Conservation (phyloP, 2,797 vertebrate genomes). For the Heteromormyrus szaboi region DNA sequence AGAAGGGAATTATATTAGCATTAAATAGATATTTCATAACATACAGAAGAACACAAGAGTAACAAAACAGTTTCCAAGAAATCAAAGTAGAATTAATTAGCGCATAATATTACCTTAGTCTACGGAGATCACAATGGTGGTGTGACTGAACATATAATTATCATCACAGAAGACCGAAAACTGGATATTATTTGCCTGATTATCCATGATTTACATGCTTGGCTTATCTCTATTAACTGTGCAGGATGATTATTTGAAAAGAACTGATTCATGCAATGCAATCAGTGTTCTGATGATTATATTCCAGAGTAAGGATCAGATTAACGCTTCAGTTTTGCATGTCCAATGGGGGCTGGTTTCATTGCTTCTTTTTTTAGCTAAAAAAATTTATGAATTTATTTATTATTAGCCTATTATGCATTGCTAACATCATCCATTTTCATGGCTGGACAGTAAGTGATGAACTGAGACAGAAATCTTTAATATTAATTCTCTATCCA, state of each 20-base stretch:
- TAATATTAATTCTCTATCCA: neutral
- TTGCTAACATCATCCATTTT: neutral
- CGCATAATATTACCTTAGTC: neutral
- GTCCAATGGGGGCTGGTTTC: neutral
- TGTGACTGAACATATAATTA: neutral
- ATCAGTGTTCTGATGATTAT: neutral
- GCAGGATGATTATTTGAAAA: neutral
- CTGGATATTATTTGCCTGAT: neutral
- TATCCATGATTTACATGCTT: neutral
- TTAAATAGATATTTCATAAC: neutral
- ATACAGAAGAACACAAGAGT: neutral
- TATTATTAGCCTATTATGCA: neutral
- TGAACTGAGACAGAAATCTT: neutral
- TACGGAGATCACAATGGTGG: neutral
- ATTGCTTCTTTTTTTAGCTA: neutral
- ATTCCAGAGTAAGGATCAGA: neutral
- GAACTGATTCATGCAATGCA: neutral
- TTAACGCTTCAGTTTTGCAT: neutral
- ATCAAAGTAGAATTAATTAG: neutral
- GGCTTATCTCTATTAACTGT: neutral
- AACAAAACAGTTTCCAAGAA: neutral
- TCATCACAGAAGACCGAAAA: neutral
- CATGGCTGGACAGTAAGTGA: neutral
- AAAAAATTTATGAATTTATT: too few species aligned
- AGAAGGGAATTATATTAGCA: neutral